Percentiles rank a stretch among this genome's conserved stretches.
Evolutionary conservation across 2,888 invertebrate genomes (phyloP).

Genomic region (Vandiemenella viatica): DNA sequence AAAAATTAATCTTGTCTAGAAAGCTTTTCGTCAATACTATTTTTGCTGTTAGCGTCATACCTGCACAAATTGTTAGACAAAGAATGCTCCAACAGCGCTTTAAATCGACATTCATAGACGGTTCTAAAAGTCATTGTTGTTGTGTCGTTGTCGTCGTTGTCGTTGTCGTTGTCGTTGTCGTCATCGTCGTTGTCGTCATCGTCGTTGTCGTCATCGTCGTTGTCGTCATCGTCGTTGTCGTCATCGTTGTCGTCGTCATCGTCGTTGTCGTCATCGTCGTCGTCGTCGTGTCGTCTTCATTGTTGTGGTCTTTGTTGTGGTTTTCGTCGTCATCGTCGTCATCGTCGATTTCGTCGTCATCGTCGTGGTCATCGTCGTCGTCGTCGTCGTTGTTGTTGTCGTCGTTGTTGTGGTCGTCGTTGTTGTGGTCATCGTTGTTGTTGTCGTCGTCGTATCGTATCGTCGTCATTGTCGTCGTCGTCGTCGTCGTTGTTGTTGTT

Average conservation of each 20-base stretch:
- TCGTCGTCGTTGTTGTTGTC: neutral
- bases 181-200: neutral
- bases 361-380: neutral
- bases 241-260: neutral
- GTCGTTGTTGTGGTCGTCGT: too few relatives aligned
- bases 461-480: neutral
- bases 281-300: neutral
- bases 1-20: too few relatives aligned
- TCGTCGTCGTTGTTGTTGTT: neutral
- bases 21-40: too few relatives aligned
- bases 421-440: too few relatives aligned
- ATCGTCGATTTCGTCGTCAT: neutral
- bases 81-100: too few relatives aligned
- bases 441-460: neutral
- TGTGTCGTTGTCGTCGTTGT: too few relatives aligned
- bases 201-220: neutral
- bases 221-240: neutral
- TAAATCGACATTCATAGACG: too few relatives aligned
- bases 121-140: too few relatives aligned
- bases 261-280: neutral
- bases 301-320: neutral
- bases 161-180: neutral
- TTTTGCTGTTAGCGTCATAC: too few relatives aligned
- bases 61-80: too few relatives aligned
- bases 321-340: neutral